Evolutionary conservation across 2,113 vertebrate genomes (phyloP).

Genomic region (Pagrus major): DNA sequence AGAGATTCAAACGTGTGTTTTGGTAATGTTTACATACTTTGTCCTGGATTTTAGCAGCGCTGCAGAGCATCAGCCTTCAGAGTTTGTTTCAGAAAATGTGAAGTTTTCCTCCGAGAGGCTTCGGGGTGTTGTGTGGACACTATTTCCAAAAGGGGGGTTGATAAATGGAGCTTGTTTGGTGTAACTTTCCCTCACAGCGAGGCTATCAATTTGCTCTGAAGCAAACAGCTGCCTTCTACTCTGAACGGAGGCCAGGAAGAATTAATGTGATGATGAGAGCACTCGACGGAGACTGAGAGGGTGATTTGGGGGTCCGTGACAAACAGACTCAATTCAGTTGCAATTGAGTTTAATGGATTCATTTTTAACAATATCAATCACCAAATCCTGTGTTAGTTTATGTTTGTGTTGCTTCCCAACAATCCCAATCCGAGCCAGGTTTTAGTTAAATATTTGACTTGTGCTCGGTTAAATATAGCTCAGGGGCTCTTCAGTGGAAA

Average conservation of each 20-base stretch:
- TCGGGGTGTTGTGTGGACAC: constrained; percentile 29
- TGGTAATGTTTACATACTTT: constrained; percentile 47
- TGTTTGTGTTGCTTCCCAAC: neutral
- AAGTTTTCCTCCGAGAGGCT: constrained; percentile 37
- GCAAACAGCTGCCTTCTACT: constrained; percentile 57
- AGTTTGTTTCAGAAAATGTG: constrained; percentile 43
- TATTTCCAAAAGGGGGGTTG: constrained; percentile 54
- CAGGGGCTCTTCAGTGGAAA: constrained; percentile 17
- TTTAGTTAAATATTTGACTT: constrained; percentile 19
- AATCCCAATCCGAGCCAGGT: neutral
- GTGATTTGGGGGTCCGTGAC: constrained; percentile 37
- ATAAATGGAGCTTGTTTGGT: constrained; percentile 65
- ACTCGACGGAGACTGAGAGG: constrained; percentile 40
- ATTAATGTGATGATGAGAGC: constrained; percentile 54
- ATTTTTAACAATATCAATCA: constrained; percentile 19
- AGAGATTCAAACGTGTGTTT: constrained; percentile 18
- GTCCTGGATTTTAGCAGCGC: constrained; percentile 17
- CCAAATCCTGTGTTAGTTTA: neutral
- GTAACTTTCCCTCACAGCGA: constrained; percentile 56
- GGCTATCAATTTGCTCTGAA: constrained; percentile 57
- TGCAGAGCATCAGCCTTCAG: constrained; percentile 29
- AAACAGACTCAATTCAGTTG: constrained; percentile 30
- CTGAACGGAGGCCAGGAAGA: constrained; percentile 49
- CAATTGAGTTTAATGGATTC: constrained; percentile 22
- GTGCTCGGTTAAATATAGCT: constrained; percentile 6